phyloP scores from a whole-genome alignment of 2,797 vertebrate species.

The Melanogrammus aeglefinus region DNA sequence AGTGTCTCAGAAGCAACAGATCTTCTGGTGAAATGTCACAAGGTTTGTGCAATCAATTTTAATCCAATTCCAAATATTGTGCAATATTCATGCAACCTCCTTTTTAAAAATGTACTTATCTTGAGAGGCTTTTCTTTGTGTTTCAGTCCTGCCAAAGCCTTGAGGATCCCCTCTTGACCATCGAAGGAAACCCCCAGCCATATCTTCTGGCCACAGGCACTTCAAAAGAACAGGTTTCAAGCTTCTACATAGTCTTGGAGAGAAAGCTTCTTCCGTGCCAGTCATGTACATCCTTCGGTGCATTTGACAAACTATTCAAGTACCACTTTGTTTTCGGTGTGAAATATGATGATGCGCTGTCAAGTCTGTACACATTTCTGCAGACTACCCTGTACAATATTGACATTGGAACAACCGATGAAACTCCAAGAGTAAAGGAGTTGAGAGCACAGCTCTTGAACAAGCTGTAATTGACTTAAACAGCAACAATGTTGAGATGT shows the following conservation, averaged over 20 bases:
- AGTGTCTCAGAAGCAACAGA: constrained; percentile 30
- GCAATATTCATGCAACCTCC: too few species aligned
- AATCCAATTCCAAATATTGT: too few species aligned
- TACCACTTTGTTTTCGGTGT: constrained; percentile 37
- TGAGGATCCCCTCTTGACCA: constrained; percentile 29
- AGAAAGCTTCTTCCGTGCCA: too few species aligned
- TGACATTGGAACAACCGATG: constrained; percentile 1
- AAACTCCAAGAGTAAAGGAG: neutral
- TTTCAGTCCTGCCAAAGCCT: constrained; percentile 25
- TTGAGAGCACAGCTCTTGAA: neutral
- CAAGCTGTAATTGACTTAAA: neutral
- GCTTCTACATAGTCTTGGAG: neutral
- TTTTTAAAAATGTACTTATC: too few species aligned
- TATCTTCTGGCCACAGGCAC: constrained; percentile 34
- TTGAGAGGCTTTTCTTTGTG: too few species aligned
- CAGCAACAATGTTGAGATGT: too few species aligned
- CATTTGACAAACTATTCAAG: constrained; percentile 31
- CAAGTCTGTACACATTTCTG: constrained; percentile 38
- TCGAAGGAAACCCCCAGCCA: constrained; percentile 21
- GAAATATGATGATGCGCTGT: constrained; percentile 34
- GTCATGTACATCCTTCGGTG: too few species aligned
- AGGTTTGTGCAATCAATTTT: constrained; percentile 20
- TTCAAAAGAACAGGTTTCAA: constrained; percentile 32
- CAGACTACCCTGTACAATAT: constrained; percentile 36
- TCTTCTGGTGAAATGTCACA: constrained; percentile 43